These are phyloP conservation scores for Umimayanthus chanpuru DNA, from an alignment of 92 coral and sea anemone species.

Conservation along the genomic window DNA sequence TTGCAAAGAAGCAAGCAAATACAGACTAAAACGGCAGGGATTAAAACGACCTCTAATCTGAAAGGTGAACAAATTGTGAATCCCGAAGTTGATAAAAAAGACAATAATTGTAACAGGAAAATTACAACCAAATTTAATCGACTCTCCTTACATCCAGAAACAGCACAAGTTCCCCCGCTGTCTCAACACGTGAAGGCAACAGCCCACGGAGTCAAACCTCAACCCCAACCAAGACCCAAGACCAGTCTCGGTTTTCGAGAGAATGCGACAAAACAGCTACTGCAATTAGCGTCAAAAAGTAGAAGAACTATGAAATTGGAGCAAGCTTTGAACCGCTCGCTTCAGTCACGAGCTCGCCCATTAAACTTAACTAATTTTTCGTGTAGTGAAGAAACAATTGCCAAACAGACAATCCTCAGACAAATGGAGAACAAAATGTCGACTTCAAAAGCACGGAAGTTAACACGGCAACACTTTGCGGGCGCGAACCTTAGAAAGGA, in stretches of 20 bases:
- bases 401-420: constrained; percentile 2
- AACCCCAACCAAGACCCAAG: background rate
- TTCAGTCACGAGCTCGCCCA: background rate
- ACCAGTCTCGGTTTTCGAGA: background rate
- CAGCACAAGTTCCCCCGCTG: background rate
- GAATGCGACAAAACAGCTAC: background rate
- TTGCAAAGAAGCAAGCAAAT: background rate
- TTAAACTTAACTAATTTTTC: background rate
- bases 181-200: background rate
- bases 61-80: background rate
- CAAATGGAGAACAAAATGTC: background rate
- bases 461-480: background rate
- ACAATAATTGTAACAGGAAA: background rate
- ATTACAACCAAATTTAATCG: background rate
- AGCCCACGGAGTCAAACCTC: background rate
- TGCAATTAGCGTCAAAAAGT: background rate
- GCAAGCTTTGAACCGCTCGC: background rate
- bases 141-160: background rate
- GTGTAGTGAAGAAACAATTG: background rate
- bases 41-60: background rate
- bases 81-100: background rate
- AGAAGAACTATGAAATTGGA: background rate
- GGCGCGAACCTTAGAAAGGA: background rate
- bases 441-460: constrained; percentile 21
- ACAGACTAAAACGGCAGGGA: no score